Base-by-base conservation (phyloP, 2,888 invertebrate species). In the Cryptosula pallasiana region DNA sequence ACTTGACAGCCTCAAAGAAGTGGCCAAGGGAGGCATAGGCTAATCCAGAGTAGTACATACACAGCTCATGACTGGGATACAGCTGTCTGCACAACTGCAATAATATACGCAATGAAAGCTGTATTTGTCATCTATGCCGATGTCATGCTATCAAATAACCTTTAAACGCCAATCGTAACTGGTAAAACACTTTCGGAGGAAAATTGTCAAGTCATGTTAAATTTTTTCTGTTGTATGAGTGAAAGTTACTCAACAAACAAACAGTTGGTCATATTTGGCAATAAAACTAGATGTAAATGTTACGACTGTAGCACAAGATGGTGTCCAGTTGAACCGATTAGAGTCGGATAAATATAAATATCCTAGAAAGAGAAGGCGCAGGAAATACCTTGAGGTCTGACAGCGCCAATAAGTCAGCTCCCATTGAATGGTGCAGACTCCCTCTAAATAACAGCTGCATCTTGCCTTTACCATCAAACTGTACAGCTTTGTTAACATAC, bases 1-100 rank as follows among this genome's bases (percentile, higher is more conserved):
- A 75, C 73, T 81, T 81, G 16, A 81, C 75, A 9, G 79, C 80
- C 57, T 79, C 76, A 75, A 79, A 81, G 73, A 79, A 81, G 63
- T 76, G 75, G 13, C 81, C 81, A 35, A 77, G 72, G 1, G 79
- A 75, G n/a, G 77, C 73, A 58, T 77, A 75, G 0, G 79, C 76
- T 54, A 80, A 71, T 20, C 79, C 78, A 71, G 77, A 72, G 78
- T 80, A 78, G 72, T 80, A 81, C 35, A 76, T 78, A 74, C 81
- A 81, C 25, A 77, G 74, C 57, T 76, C 71, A 73, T 79, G 78
- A 23, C 73, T 72, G 9, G 76, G 71, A 36, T 79, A 78, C 27
- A 78, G 71, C 32, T 72, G 72, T 70, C 79, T 55, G 75, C 81
- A 81, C 73, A 76, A 77, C 80, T 80, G 76, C 45, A 76, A 36